Conservation (phyloP, 2,113 vertebrate species). For the Chloebia gouldiae region DNA sequence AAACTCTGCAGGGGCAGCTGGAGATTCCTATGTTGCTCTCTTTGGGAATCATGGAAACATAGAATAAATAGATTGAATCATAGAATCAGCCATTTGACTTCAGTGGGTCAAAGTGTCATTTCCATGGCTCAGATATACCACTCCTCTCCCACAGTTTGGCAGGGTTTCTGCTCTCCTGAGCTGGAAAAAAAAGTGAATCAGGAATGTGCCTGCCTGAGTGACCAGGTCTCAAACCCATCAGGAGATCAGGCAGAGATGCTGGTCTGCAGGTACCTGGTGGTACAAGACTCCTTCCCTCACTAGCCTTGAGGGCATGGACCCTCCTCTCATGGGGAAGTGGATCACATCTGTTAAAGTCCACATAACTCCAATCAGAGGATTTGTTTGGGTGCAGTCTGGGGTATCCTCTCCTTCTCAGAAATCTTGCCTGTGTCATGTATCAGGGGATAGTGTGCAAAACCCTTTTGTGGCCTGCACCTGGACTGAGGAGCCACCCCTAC, state of each 20-base stretch:
- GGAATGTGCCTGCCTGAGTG: not conserved
- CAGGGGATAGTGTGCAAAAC: not conserved
- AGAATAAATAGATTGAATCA: not conserved
- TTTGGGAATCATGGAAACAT: not conserved
- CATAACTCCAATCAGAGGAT: not conserved
- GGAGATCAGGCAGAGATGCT: not conserved
- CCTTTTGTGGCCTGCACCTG: not conserved
- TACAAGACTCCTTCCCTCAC: not conserved
- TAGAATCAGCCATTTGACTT: not conserved
- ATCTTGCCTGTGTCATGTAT: not conserved
- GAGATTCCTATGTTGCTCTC: not conserved
- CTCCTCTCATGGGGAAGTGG: not conserved
- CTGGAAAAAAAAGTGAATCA: not conserved
- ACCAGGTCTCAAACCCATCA: not conserved
- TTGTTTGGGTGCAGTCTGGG: not conserved
- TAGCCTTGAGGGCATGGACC: not conserved
- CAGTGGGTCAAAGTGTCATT: not conserved
- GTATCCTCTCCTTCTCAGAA: not conserved
- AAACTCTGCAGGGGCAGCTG: not conserved
- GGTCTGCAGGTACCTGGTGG: not conserved
- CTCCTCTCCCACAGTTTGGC: not conserved
- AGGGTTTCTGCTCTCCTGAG: not conserved
- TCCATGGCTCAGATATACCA: not conserved
- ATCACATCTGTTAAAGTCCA: not conserved
- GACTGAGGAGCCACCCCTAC: not conserved